These are phyloP conservation scores for Mamestra brassicae DNA, from an alignment of 2,888 invertebrate genomes.

Conservation along the genomic window DNA sequence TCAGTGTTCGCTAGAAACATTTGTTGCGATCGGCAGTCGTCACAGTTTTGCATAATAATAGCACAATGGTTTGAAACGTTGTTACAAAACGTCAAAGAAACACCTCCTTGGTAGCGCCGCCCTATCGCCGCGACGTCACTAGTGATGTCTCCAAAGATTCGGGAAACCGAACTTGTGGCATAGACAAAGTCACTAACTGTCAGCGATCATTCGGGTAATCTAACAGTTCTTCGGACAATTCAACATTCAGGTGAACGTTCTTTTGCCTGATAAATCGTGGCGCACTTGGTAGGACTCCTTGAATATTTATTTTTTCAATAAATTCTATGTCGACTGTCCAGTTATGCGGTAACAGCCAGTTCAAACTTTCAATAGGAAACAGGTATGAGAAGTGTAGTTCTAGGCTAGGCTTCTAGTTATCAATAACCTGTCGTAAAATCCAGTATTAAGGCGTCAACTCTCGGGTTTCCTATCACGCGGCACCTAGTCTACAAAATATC, in stretches of 20 bases:
- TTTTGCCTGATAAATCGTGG: not conserved
- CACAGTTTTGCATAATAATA: constrained; percentile 87
- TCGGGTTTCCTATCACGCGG: constrained; percentile 9
- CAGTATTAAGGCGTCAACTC: constrained; percentile 30
- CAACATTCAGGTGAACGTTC: not conserved
- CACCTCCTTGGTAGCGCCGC: constrained; percentile 78
- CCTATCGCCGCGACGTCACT: constrained; percentile 68
- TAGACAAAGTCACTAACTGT: not conserved
- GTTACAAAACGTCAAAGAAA: constrained; percentile 85
- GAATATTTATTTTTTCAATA: not conserved
- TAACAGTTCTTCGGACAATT: not conserved
- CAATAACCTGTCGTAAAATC: constrained; percentile 20
- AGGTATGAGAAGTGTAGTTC: constrained; percentile 45
- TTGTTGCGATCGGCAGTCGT: constrained; percentile 80
- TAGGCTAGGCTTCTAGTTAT: constrained; percentile 59
- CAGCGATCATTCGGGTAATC: not conserved
- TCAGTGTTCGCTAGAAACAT: constrained; percentile 78
- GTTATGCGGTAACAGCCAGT: constrained; percentile 23
- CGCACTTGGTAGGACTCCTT: not conserved
- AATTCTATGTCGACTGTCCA: not conserved
- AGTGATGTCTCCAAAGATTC: constrained; percentile 38
- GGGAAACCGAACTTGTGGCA: not conserved
- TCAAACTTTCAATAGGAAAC: constrained; percentile 37
- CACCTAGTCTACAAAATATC: not conserved
- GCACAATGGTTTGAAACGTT: constrained; percentile 81